phyloP scores from a whole-genome alignment of 2,888 invertebrate genomes.

The Hoplodrina blanda region DNA sequence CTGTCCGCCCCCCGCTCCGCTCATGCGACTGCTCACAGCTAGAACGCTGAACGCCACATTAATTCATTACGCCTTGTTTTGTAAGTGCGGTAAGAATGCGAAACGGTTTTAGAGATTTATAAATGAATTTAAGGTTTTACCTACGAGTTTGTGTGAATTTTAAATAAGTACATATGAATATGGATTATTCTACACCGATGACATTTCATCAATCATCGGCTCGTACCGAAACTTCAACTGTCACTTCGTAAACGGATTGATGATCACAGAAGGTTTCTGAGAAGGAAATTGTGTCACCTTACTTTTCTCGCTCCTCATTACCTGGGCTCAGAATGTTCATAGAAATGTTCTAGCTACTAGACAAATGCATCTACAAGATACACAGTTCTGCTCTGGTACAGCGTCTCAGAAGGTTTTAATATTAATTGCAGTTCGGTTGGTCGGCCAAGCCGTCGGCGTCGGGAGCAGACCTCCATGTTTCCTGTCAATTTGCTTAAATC shows the following conservation, averaged over 20 bases:
- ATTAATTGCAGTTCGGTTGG: slow-evolving; percentile 70
- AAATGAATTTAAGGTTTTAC: slow-evolving; percentile 30
- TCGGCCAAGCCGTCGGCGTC: slow-evolving; percentile 61
- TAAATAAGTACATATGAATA: neutral
- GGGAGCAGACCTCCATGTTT: slow-evolving; percentile 64
- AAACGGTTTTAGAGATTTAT: slow-evolving; percentile 50
- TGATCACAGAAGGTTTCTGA: neutral
- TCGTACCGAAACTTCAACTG: neutral
- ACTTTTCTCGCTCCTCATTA: too few species aligned
- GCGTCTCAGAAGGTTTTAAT: slow-evolving; percentile 68
- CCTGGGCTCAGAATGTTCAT: too few species aligned
- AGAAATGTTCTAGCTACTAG: neutral
- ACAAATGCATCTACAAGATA: slow-evolving; percentile 23
- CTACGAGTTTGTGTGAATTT: neutral
- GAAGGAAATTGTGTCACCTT: neutral
- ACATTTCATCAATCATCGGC: too few species aligned
- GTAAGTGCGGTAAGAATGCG: slow-evolving; percentile 57
- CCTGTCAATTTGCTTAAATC: slow-evolving; percentile 73
- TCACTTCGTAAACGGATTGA: neutral
- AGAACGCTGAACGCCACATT: slow-evolving; percentile 63
- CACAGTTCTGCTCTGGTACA: slow-evolving; percentile 44
- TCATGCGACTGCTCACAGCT: slow-evolving; percentile 56
- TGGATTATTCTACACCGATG: neutral
- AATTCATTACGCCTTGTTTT: slow-evolving; percentile 65
- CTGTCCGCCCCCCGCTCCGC: slow-evolving; percentile 71